Evolutionary conservation across 2,888 invertebrate genomes (phyloP).

Genomic region (Diplazon laetatorius): DNA sequence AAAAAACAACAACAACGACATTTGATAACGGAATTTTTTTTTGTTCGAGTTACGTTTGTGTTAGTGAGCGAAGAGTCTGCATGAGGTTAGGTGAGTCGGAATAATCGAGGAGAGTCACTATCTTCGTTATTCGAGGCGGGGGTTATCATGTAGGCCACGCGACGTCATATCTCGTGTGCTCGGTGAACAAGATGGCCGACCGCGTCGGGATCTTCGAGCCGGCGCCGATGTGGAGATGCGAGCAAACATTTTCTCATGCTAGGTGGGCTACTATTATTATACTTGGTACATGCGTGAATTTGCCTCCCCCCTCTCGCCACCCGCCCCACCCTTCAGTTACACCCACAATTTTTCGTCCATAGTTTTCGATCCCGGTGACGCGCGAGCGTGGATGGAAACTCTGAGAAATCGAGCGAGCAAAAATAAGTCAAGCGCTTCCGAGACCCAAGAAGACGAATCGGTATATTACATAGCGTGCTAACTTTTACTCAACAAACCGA

Average conservation of each 20-base stretch:
- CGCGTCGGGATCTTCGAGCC: constrained; percentile 56
- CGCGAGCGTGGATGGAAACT: no score
- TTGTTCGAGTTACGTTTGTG: no score
- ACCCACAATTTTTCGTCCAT: no score
- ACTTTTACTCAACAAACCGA: constrained; percentile 5
- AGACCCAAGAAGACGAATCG: not conserved
- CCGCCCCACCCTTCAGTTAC: not conserved
- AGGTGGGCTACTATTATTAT: constrained; percentile 27
- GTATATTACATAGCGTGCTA: not conserved
- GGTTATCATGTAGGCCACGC: constrained; percentile 78
- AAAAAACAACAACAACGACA: no score
- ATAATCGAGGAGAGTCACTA: constrained; percentile 60
- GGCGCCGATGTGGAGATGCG: constrained; percentile 21
- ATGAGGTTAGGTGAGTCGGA: constrained; percentile 41
- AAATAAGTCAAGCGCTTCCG: not conserved
- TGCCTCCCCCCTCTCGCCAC: not conserved
- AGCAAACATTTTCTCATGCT: constrained; percentile 59
- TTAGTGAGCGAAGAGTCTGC: constrained; percentile 14
- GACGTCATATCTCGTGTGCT: constrained; percentile 74
- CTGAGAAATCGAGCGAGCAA: constrained; percentile 4
- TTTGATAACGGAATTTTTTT: no score
- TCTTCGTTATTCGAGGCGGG: constrained; percentile 62
- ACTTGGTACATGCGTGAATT: constrained; percentile 12
- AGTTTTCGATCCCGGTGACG: no score
- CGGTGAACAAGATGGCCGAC: constrained; percentile 73